phyloP scores from a whole-genome alignment of 2,888 invertebrate species.

The Zeuzera pyrina region DNA sequence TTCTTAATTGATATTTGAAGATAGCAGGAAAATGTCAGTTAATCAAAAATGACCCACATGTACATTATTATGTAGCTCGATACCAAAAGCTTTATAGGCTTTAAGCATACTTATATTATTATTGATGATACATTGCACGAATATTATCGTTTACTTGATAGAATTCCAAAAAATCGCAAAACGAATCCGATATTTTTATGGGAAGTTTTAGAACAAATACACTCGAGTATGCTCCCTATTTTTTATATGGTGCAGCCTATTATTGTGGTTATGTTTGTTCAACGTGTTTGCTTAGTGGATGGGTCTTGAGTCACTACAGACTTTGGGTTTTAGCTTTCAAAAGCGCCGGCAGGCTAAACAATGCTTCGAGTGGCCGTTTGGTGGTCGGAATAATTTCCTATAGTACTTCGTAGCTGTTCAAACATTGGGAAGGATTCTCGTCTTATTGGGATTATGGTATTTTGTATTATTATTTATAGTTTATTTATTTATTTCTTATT shows the following conservation, averaged over 20 bases:
- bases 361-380: conserved; percentile 49
- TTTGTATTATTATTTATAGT: conserved; percentile 5
- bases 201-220: conserved; percentile 29
- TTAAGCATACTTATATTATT: no score
- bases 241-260: conserved; percentile 63
- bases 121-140: background rate
- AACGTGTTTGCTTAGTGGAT: conserved; percentile 58
- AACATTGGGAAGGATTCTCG: conserved; percentile 40
- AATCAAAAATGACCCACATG: no score
- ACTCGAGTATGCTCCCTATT: conserved; percentile 61
- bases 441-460: conserved; percentile 35
- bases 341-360: conserved; percentile 62
- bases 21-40: no score
- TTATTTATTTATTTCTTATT: no score
- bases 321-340: conserved; percentile 72
- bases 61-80: no score
- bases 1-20: no score
- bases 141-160: background rate
- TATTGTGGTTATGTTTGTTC: conserved; percentile 53
- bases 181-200: conserved; percentile 37
- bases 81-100: no score
- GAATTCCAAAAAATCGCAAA: background rate
- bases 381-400: conserved; percentile 41
- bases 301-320: conserved; percentile 66
- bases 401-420: conserved; percentile 56